phyloP scores from a whole-genome alignment of 2,113 vertebrate genomes.

The Tyrannus savana region DNA sequence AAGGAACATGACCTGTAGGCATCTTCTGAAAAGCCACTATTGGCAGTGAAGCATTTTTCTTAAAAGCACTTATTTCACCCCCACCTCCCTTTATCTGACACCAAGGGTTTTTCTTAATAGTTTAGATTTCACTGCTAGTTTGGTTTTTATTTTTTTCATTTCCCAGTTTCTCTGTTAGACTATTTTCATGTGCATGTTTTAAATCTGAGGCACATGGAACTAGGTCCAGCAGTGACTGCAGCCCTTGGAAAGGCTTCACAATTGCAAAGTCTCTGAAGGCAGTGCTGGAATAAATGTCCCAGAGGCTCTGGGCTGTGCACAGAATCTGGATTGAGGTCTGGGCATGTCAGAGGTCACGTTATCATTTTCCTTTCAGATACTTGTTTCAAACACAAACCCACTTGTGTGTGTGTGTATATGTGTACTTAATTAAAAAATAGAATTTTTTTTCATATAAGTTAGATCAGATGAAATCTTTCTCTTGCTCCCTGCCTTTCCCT shows the following conservation, averaged over 20 bases:
- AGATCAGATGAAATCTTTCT: neutral
- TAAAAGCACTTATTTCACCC: neutral
- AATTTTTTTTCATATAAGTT: neutral
- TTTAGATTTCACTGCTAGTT: neutral
- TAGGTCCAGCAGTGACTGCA: neutral
- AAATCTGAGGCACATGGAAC: neutral
- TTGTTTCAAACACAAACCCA: neutral
- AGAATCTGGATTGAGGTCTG: neutral
- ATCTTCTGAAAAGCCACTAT: neutral
- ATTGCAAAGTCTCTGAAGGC: neutral
- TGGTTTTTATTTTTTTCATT: neutral
- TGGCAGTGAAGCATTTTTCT: neutral
- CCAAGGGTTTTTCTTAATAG: neutral
- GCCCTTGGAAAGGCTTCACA: neutral
- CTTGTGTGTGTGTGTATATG: neutral
- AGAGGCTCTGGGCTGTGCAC: neutral
- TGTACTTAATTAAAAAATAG: neutral
- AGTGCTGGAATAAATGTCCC: neutral
- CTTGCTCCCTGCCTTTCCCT: neutral
- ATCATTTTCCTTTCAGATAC: neutral
- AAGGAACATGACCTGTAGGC: neutral
- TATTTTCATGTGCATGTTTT: neutral
- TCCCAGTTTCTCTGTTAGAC: neutral
- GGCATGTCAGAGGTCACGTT: neutral
- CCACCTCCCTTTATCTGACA: neutral